phyloP scores from a whole-genome alignment of 1,140 invertebrate species.

The Oryzaephilus surinamensis region DNA sequence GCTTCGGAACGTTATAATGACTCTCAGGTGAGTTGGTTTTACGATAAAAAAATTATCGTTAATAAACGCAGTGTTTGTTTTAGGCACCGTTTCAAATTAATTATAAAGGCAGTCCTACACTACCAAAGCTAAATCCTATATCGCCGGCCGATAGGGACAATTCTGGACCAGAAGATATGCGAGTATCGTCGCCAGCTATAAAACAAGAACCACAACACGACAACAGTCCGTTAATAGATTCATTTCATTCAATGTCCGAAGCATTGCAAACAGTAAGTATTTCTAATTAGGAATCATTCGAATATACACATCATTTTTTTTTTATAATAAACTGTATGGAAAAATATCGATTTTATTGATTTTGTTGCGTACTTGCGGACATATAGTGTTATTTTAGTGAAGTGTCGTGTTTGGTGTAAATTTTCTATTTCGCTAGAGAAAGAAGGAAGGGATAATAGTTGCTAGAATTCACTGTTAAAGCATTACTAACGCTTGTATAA shows the following conservation, averaged over 20 bases:
- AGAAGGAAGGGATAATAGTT: slow-evolving; percentile 36
- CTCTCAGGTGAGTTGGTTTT: slow-evolving; percentile 44
- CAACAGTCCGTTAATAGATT: slow-evolving; percentile 29
- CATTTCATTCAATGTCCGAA: slow-evolving; percentile 35
- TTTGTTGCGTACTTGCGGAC: slow-evolving; percentile 7
- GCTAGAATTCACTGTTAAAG: not conserved
- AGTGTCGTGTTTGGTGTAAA: slow-evolving; percentile 13
- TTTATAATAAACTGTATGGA: not conserved
- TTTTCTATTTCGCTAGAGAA: slow-evolving; percentile 14
- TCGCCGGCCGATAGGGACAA: slow-evolving; percentile 48
- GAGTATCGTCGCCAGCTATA: slow-evolving; percentile 46
- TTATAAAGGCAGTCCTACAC: slow-evolving; percentile 15
- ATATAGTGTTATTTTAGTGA: slow-evolving; percentile 13
- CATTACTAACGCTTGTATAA: not conserved
- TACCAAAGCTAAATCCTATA: slow-evolving; percentile 54
- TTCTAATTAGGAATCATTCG: not conserved
- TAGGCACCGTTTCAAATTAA: slow-evolving; percentile 14
- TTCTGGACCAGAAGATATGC: slow-evolving; percentile 41
- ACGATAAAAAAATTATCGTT: too few species aligned
- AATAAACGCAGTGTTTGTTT: not conserved
- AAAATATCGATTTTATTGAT: not conserved
- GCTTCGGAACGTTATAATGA: slow-evolving; percentile 52
- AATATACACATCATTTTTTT: not conserved
- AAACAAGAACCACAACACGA: slow-evolving; percentile 45
- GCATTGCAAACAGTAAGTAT: slow-evolving; percentile 39